Evolutionary conservation across 1,140 invertebrate species (phyloP), one percentile per base, ranked within the genome.

Genomic region (Lysiphlebus fabarum): DNA sequence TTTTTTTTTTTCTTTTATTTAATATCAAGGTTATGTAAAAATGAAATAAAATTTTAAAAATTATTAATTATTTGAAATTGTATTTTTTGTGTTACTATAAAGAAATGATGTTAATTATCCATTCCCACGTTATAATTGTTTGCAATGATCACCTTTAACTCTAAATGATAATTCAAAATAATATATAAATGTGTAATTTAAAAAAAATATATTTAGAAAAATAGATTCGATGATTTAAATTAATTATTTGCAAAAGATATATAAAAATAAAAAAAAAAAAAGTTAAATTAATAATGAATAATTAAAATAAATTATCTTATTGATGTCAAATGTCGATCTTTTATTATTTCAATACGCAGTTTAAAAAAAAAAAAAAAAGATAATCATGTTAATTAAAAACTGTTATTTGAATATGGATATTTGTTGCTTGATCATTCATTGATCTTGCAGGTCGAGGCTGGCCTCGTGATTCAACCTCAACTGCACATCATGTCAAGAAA

Each of bases 61-160:
- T n/a, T n/a, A n/a, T n/a, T n/a, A n/a, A n/a, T n/a, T n/a, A n/a
- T n/a, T n/a, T n/a, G n/a, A n/a, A n/a, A n/a, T n/a, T n/a, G n/a
- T n/a, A n/a, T n/a, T n/a, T n/a, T 76, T 74, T 69, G 65, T 66
- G 67, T 67, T 67, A 72, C 65, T 65, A 40, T 40, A 38, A 34
- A 53, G 34, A 11, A 60, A 44, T 73, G 17, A 26, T 26, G 68
- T 60, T 64, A 51, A 55, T 56, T 58, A 70, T 66, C 67, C 70
- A 74, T 79, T 79, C 76, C 76, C 76, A 75, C 70, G 58, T 56
- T 53, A 58, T 74, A 67, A 79, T 79, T 78, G 73, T 79, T 79
- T 71, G 69, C 70, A 64, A 66, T 72, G 76, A 79, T 76, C 77
- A 26, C 17, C 17, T 74, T 51, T 73, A 73, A 75, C 72, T 69